Conservation (phyloP, 2,888 invertebrate genomes). For the Neoscelio sp. region DNA sequence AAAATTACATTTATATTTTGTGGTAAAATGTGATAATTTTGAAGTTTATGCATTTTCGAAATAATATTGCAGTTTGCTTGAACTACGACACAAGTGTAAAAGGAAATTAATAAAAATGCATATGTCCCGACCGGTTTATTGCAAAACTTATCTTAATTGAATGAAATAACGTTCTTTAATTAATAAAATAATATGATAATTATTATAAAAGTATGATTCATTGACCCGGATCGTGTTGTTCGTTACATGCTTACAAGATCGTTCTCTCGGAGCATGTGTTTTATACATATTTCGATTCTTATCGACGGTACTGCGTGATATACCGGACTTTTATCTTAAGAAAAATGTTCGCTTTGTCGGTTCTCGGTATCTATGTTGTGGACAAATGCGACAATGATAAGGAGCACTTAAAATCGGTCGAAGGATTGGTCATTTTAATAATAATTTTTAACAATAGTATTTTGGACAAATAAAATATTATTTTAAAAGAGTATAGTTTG, state of each 20-base stretch:
- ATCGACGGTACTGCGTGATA: slow-evolving; percentile 25
- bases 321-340: not conserved
- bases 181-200: slow-evolving; percentile 49
- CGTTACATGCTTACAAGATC: not conserved
- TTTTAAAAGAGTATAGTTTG: too few species aligned
- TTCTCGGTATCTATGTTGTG: not conserved
- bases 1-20: too few species aligned
- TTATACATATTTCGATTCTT: slow-evolving; percentile 19
- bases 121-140: slow-evolving; percentile 42
- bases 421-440: too few species aligned
- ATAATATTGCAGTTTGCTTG: slow-evolving; percentile 33
- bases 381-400: slow-evolving; percentile 1
- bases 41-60: slow-evolving; percentile 22
- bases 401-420: too few species aligned
- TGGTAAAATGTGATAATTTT: too few species aligned
- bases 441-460: too few species aligned
- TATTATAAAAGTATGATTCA: slow-evolving; percentile 26
- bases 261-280: slow-evolving; percentile 9
- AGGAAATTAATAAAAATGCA: slow-evolving; percentile 11
- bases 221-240: slow-evolving; percentile 32
- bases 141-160: slow-evolving; percentile 45
- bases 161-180: slow-evolving; percentile 46
- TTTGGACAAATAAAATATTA: too few species aligned
- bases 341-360: slow-evolving; percentile 12
- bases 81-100: slow-evolving; percentile 34